Percentiles rank a stretch among this genome's conserved stretches.
phyloP scores from a whole-genome alignment of 2,113 vertebrate genomes.

The Brevimyrus niger region DNA sequence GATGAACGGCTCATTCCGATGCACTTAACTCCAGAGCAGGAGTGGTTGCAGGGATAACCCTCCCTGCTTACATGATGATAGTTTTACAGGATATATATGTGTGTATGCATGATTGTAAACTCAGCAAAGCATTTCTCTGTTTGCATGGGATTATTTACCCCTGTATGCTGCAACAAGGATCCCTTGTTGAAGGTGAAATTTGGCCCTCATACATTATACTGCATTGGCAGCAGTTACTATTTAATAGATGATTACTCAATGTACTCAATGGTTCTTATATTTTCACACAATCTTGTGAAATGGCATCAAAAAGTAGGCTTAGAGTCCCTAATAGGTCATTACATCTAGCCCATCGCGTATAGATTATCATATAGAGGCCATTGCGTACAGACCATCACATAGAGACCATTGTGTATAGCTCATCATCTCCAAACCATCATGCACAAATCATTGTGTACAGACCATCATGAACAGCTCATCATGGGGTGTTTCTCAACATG shows the following conservation, averaged over 20 bases:
- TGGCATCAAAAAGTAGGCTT: not conserved
- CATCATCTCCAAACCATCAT: not conserved
- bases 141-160: not conserved
- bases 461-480: not conserved
- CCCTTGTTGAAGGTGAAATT: not conserved
- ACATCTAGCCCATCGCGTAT: not conserved
- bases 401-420: not conserved
- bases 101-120: not conserved
- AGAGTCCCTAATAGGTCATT: not conserved
- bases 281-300: not conserved
- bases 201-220: not conserved
- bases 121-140: not conserved
- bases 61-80: not conserved
- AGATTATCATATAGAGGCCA: not conserved
- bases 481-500: no score
- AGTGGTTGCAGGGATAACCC: not conserved
- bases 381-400: not conserved
- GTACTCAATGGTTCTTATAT: not conserved
- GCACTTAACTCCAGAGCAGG: not conserved
- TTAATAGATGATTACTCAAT: not conserved
- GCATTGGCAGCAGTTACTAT: not conserved
- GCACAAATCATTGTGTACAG: not conserved
- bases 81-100: not conserved
- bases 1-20: constrained; percentile 4
- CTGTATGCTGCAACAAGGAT: not conserved